Evolutionary conservation across 2,113 vertebrate species (phyloP).

Genomic region (Eulemur rufifrons): DNA sequence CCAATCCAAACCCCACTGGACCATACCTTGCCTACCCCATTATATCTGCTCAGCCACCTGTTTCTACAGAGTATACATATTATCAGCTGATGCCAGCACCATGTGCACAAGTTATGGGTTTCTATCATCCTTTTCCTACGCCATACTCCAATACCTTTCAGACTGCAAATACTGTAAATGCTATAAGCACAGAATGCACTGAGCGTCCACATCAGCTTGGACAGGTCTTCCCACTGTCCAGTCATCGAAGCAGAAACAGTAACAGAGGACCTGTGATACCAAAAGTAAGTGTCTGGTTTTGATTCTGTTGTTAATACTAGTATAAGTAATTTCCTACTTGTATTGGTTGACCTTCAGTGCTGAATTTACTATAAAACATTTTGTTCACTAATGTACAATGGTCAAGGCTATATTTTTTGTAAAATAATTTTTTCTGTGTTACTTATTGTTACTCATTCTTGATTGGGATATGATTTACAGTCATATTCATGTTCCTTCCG

Average conservation of each 20-base stretch:
- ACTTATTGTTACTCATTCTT: background rate
- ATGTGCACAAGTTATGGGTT: constrained; percentile 97
- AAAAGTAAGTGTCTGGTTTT: constrained; percentile 87
- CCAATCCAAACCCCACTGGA: constrained; percentile 90
- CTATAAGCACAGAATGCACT: constrained; percentile 89
- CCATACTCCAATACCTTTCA: constrained; percentile 91
- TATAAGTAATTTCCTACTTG: constrained; percentile 7
- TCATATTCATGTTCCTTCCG: background rate
- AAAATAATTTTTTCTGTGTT: background rate
- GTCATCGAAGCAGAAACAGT: constrained; percentile 89
- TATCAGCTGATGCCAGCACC: constrained; percentile 97
- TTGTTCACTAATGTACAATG: constrained; percentile 3
- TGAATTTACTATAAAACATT: constrained; percentile 7
- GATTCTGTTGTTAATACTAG: constrained; percentile 6
- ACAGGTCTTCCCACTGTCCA: constrained; percentile 87
- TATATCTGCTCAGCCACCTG: constrained; percentile 94
- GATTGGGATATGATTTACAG: background rate
- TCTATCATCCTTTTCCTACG: constrained; percentile 95
- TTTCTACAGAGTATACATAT: constrained; percentile 96
- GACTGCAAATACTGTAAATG: constrained; percentile 87
- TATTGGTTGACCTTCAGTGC: background rate
- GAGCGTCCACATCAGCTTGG: constrained; percentile 88
- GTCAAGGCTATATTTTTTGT: background rate
- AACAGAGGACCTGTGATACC: constrained; percentile 86
- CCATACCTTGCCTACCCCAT: constrained; percentile 98